Evolutionary conservation across 1,140 invertebrate genomes (phyloP).

Genomic region (Eupristina koningsbergeri): DNA sequence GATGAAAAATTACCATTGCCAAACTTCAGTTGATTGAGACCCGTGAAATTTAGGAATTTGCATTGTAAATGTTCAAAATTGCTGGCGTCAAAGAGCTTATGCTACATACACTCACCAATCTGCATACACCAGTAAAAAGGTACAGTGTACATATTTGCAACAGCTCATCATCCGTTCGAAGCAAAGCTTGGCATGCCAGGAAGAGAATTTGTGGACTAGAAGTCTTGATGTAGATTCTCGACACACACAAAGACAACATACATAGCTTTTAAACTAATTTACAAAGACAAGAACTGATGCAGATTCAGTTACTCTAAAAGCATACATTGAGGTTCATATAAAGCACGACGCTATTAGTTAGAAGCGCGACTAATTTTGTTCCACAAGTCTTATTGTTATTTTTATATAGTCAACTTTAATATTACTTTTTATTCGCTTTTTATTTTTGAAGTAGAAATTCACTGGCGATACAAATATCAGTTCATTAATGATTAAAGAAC

Average conservation of each 20-base stretch:
- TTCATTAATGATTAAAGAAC: neutral
- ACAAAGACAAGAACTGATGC: neutral
- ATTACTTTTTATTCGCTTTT: neutral
- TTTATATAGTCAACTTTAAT: neutral
- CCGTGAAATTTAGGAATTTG: slow-evolving; percentile 12
- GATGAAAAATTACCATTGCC: neutral
- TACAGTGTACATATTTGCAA: neutral
- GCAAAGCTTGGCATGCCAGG: neutral
- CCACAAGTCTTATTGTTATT: neutral
- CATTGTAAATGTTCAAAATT: slow-evolving; percentile 28
- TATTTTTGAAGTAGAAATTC: neutral
- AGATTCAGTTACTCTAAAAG: neutral
- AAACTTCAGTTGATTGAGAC: neutral
- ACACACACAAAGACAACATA: neutral
- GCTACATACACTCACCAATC: neutral
- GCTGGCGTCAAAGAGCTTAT: slow-evolving; percentile 6
- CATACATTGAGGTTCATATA: neutral
- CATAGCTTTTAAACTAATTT: slow-evolving; percentile 45
- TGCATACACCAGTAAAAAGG: neutral
- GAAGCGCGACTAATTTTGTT: neutral
- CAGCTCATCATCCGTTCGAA: neutral
- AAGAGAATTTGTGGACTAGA: neutral
- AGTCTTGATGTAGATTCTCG: neutral
- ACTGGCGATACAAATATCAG: neutral
- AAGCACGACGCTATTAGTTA: slow-evolving; percentile 23